Conservation (phyloP, 2,113 vertebrate genomes). For the Puntigrus tetrazona region DNA sequence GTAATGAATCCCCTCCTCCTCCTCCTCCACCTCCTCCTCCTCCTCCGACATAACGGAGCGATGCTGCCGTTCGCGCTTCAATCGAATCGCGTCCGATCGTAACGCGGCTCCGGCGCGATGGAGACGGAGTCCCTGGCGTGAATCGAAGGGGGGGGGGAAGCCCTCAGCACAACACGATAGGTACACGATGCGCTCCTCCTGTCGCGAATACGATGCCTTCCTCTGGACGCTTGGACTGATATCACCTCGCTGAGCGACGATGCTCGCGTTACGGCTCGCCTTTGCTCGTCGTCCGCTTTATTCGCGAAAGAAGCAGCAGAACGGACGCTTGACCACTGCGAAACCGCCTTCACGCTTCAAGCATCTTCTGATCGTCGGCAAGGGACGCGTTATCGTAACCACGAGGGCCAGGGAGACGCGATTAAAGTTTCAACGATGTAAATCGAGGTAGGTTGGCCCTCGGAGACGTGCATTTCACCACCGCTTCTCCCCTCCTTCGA, state of each 20-base stretch:
- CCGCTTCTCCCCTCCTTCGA: slow-evolving; percentile 32
- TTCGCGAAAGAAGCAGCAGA: slow-evolving; percentile 65
- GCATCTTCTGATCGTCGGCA: slow-evolving; percentile 64
- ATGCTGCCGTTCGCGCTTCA: slow-evolving; percentile 24
- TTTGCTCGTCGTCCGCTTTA: slow-evolving; percentile 67
- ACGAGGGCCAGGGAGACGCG: slow-evolving; percentile 75
- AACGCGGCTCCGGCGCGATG: slow-evolving; percentile 65
- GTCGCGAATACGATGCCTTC: slow-evolving; percentile 57
- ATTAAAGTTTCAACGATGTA: slow-evolving; percentile 74
- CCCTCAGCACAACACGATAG: slow-evolving; percentile 46
- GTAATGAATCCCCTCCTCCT: slow-evolving; percentile 32
- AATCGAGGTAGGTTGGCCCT: slow-evolving; percentile 70
- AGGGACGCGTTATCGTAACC: slow-evolving; percentile 69
- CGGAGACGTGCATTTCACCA: slow-evolving; percentile 39
- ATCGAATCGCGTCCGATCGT: slow-evolving; percentile 15
- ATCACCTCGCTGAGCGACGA: slow-evolving; percentile 71
- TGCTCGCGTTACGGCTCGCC: slow-evolving; percentile 66
- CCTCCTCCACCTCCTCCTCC: neutral
- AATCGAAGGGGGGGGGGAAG: slow-evolving; percentile 69
- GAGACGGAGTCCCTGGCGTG: slow-evolving; percentile 72
- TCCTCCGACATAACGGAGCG: slow-evolving; percentile 19
- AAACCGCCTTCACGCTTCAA: slow-evolving; percentile 69
- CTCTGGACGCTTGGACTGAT: slow-evolving; percentile 55
- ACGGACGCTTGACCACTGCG: slow-evolving; percentile 68
- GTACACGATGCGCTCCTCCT: slow-evolving; percentile 59